phyloP scores from a whole-genome alignment of 2,113 vertebrate species.

The Podocnemis expansa region DNA sequence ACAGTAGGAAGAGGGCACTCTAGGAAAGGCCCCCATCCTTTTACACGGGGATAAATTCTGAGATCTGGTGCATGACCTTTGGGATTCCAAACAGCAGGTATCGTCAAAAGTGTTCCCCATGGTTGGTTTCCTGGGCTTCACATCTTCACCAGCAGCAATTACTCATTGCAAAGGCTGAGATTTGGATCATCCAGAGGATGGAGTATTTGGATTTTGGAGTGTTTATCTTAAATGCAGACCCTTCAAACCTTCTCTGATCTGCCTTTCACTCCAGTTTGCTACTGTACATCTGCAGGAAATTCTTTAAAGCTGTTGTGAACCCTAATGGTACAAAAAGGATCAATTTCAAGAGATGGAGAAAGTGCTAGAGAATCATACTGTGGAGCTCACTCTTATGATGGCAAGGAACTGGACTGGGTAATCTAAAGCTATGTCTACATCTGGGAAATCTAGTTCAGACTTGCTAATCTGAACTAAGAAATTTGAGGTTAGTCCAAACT shows the following conservation, averaged over 20 bases:
- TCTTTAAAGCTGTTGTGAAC: not conserved
- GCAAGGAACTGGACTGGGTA: too few relatives aligned
- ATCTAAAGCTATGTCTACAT: too few relatives aligned
- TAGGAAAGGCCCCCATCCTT: too few relatives aligned
- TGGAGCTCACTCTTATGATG: not conserved
- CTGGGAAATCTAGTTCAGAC: too few relatives aligned
- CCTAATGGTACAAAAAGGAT: accelerated
- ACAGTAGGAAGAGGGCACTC: too few relatives aligned
- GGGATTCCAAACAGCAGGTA: slow-evolving; percentile 3
- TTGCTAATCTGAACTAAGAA: too few relatives aligned
- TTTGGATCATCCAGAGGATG: slow-evolving; percentile 40
- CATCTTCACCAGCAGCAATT: not conserved
- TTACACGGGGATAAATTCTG: too few relatives aligned
- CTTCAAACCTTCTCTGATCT: not conserved
- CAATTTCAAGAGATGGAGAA: not conserved
- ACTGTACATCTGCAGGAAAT: not conserved
- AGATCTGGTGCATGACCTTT: too few relatives aligned
- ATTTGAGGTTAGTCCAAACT: too few relatives aligned
- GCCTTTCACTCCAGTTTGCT: not conserved
- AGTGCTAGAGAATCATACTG: not conserved
- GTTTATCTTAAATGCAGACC: not conserved
- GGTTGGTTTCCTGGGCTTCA: too few relatives aligned
- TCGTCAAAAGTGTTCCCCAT: slow-evolving; percentile 1
- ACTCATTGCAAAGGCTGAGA: slow-evolving; percentile 48
- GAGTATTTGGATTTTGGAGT: slow-evolving; percentile 4